Base-by-base conservation (phyloP, 2,888 invertebrate genomes). In the Archips xylosteana region DNA sequence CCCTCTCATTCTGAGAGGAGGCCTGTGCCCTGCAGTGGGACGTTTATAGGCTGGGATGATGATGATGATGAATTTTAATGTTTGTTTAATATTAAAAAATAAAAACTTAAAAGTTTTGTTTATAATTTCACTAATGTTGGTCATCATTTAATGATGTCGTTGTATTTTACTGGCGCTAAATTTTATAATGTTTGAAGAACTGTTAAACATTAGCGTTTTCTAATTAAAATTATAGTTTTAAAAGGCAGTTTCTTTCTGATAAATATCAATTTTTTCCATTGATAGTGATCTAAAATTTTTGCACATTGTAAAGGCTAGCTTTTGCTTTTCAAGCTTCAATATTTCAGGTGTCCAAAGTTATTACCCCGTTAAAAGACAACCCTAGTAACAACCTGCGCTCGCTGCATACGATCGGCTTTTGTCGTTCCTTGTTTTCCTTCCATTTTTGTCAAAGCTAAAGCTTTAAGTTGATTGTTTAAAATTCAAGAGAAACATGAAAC, bases 371-470 rank as follows among this genome's bases (percentile, higher is more conserved):
- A 32, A 32, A 57, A 10, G 12, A 12, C 57, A 57, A 23, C 57
- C 57, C 57, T 57, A 49, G 12, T 12, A 57, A 2, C 57, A 32
- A 32, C 57, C 49, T 6, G 4, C 32, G 32, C 57, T 57, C 32
- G 12, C 32, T 57, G 57, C 57, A 57, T 32, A 32, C 57, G 57
- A 57, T 57, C 32, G 57, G 57, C 57, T 57, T 57, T 57, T 57
- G 57, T 57, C 57, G 32, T 32, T 57, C 32, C 32, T 57, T 32
- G 57, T 57, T 57, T 57, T 57, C 57, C 57, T 57, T 57, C 32
- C 8, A 57, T 57, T 57, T 23, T 57, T 32, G 57, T 12, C 57
- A 57, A 23, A 57, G 57, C 57, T 32, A 13, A 23, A 32, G 57
- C 57, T 57, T 32, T 32, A 57, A 57, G 57, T 32, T 32, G 32